Base-by-base conservation (phyloP, 2,888 invertebrate species). In the Drosophila yooni region DNA sequence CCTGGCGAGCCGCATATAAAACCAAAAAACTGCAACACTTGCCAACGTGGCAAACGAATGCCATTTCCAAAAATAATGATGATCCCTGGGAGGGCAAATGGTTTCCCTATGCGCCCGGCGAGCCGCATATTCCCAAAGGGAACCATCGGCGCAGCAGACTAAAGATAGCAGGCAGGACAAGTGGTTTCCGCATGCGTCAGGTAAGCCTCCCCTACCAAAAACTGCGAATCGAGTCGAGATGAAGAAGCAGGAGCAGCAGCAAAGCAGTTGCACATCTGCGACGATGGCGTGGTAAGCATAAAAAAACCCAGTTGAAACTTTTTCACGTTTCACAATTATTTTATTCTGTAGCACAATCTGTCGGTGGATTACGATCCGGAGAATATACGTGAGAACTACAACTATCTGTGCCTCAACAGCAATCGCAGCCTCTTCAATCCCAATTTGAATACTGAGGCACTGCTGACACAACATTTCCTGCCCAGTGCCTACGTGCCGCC, bases 201-300 rank as follows among this genome's bases (percentile, higher is more conserved):
- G 68, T 1, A 57, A 81, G 5, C 50, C 71, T 0, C 78, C 69
- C 31, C 57, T 48, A 5, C 1, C 7, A 18, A 51, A 15, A 15
- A n/a, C 18, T 21, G 33, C 1, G 5, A 33, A 36, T n/a, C 15
- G 13, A 11, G 11, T 3, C 10, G n/a, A 31, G 8, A 31, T 46
- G 10, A 2, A 13, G 11, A 13, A 60, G 10, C n/a, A 54, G 7
- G 21, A 43, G 11, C 29, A 56, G 15, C 3, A 29, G 10, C 13
- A 62, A 10, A 54, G 7, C 2, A 72, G 64, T 33, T 53, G 8
- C 8, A n/a, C 1, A 76, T 92, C 1, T 96, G 96, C 91, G 96
- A 96, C 91, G 95, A 96, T 93, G 96, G 94, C 56, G 94, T 95
- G 92, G 96, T 96, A 92, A 85, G 76, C 31, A 3, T 0, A 2